Base-by-base conservation (phyloP, 2,888 invertebrate genomes). In the Salpingus planirostris region DNA sequence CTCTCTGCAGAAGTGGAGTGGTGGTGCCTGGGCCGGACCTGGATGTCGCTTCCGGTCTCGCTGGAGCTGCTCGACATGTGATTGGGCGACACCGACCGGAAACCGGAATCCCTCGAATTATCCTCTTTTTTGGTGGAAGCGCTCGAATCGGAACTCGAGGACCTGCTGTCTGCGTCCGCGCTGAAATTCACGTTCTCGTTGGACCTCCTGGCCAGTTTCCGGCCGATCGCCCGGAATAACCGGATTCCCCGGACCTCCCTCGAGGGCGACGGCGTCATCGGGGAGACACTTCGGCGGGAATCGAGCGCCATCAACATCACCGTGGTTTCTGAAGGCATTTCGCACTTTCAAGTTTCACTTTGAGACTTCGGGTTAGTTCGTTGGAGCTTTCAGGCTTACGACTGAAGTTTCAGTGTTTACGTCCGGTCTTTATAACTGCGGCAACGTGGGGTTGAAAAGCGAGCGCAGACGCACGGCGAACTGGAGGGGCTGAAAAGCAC, bases 211-310 rank as follows among this genome's bases (percentile, higher is more conserved):
- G 76, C 71, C 27, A 82, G 68, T 42, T 75, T 73, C 34, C 73
- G 68, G 57, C 76, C 75, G 41, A 82, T 70, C 14, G 77, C 76
- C 42, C 78, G 73, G 52, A 82, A 73, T 47, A 82, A 67, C 27
- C 78, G 68, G 37, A 77, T 67, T 29, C 79, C 79, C 6, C 76
- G 73, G 11, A 62, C 53, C 46, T 73, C 71, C 38, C 67, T 63
- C 2, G 71, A 68, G 0, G 74, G 67, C 36, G 76, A 74, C 12
- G 72, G 66, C 38, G 74, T 70, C 38, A 57, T 44, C 3, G 62
- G 59, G 12, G 70, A 70, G 7, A 60, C 42, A 47, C 64, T 67
- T 30, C 65, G 3, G 48, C 40, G 21, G n/a, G 46, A 39, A 29
- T 38, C 44, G 24, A 57, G 33, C 21, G 49, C 47, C 37, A 56